Base-by-base conservation (phyloP, 2,888 invertebrate species). In the Eupithecia subfuscata region DNA sequence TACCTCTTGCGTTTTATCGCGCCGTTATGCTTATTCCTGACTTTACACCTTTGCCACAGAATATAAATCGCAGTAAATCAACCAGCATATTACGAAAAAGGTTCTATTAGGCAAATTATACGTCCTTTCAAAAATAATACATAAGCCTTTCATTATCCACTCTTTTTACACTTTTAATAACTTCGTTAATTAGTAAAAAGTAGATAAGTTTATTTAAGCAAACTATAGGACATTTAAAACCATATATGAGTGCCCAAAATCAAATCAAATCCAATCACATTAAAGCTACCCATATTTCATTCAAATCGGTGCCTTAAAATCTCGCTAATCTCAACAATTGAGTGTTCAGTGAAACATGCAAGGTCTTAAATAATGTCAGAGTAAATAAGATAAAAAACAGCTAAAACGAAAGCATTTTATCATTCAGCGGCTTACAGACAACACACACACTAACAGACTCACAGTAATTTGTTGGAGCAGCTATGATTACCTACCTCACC, bases 1-100 rank as follows among this genome's bases (percentile, higher is more conserved):
- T 85, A 84, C 82, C 81, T 84, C 86, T 84, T 90, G 88, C 84
- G 87, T 87, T 89, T 91, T 91, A 91, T 90, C 84, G 87, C 81
- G 82, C 74, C 74, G 84, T 87, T 86, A 85, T 87, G 83, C 86
- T 85, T 84, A 85, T 87, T 83, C 79, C 73, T 74, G 78, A 80
- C 79, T 84, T 82, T 81, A 84, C 83, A 82, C 81, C 79, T 84
- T 74, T 79, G 48, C 60, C 75, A 60, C 73, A 67, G 77, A 45
- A 30, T 63, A 25, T 48, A 11, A 68, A 22, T 63, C 45, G 4
- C 22, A 45, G 69, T 40, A 12, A 11, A 64, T 67, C 56, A 68
- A 25, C 37, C 67, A 67, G 30, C 56, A 56, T n/a, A 52, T n/a
- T n/a, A n/a, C n/a, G n/a, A n/a, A n/a, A n/a, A n/a, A n/a, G n/a